Evolutionary conservation across 2,888 invertebrate species (phyloP).

Genomic region (Melinaea marsaeus): DNA sequence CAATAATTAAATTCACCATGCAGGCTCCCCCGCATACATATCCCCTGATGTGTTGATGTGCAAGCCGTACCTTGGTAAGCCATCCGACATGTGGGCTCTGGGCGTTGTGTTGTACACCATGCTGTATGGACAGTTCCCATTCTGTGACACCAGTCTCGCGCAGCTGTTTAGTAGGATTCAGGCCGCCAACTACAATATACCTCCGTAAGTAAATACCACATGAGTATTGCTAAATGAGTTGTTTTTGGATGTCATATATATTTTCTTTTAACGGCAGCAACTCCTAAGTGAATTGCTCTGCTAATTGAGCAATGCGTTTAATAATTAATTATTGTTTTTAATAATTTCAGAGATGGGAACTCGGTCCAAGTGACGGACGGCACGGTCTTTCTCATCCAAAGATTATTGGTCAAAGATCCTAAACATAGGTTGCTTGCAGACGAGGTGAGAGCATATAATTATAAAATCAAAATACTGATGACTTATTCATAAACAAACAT

Average conservation of each 20-base stretch:
- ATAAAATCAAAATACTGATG: neutral
- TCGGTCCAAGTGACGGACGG: constrained; percentile 78
- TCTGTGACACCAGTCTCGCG: constrained; percentile 85
- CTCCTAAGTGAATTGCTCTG: too few species aligned
- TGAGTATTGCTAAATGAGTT: neutral
- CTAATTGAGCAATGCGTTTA: neutral
- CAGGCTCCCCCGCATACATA: constrained; percentile 86
- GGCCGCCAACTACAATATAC: constrained; percentile 84
- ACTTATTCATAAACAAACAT: neutral
- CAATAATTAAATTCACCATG: too few species aligned
- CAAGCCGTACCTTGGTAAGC: constrained; percentile 87
- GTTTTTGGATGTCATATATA: too few species aligned
- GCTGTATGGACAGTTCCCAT: constrained; percentile 89
- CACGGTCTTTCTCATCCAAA: constrained; percentile 81
- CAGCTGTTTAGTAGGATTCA: constrained; percentile 87
- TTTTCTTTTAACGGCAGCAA: too few species aligned
- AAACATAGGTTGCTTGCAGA: constrained; percentile 81
- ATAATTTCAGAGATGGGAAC: constrained; percentile 68
- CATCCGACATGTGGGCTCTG: constrained; percentile 90
- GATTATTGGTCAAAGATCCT: constrained; percentile 82
- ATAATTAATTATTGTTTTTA: constrained; percentile 11
- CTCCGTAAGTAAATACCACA: constrained; percentile 76
- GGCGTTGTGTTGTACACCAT: constrained; percentile 88
- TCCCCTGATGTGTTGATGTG: constrained; percentile 88
- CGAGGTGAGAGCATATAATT: constrained; percentile 64